Percentiles rank a stretch among this genome's conserved stretches.
Conservation (phyloP, 2,888 invertebrate species). For the Oligia fasciuncula region DNA sequence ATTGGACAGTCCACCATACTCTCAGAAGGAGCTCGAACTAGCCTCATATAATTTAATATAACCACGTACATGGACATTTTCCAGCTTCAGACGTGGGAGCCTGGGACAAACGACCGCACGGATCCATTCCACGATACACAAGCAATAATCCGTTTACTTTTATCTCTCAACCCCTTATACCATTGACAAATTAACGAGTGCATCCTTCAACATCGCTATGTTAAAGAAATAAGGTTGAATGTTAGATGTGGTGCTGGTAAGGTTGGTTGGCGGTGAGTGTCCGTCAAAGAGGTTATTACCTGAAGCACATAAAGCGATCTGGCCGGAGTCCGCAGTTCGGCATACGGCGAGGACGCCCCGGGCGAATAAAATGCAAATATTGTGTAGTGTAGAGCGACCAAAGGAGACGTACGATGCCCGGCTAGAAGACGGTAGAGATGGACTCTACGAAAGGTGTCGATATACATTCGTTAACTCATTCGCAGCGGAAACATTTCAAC, state of each 20-base stretch:
- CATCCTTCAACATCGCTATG: slow-evolving; percentile 54
- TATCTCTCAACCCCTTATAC: slow-evolving; percentile 85
- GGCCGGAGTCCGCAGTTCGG: slow-evolving; percentile 51
- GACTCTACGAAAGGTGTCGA: slow-evolving; percentile 41
- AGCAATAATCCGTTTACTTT: slow-evolving; percentile 89
- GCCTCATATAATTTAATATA: slow-evolving; percentile 61
- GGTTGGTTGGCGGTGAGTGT: slow-evolving; percentile 70
- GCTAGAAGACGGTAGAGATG: slow-evolving; percentile 68
- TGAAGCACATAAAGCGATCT: slow-evolving; percentile 86
- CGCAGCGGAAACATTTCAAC: not conserved
- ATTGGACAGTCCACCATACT: slow-evolving; percentile 17
- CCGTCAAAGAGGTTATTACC: slow-evolving; percentile 89
- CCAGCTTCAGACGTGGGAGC: slow-evolving; percentile 56
- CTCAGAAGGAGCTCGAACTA: slow-evolving; percentile 23
- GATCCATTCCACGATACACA: slow-evolving; percentile 82
- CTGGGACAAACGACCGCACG: slow-evolving; percentile 75
- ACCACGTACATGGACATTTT: slow-evolving; percentile 47
- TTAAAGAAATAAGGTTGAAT: slow-evolving; percentile 58
- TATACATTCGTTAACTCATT: not conserved
- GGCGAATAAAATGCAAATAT: slow-evolving; percentile 88
- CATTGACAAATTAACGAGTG: slow-evolving; percentile 68
- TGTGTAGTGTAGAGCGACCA: slow-evolving; percentile 77
- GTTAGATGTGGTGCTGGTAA: slow-evolving; percentile 16
- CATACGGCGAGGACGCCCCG: slow-evolving; percentile 70
- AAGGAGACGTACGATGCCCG: slow-evolving; percentile 68